A percentile compares a stretch with the other conserved stretches of the same genome.
These are phyloP conservation scores for Drosophila sechellia DNA, from an alignment of 1,140 invertebrate genomes.

Conservation along the genomic window DNA sequence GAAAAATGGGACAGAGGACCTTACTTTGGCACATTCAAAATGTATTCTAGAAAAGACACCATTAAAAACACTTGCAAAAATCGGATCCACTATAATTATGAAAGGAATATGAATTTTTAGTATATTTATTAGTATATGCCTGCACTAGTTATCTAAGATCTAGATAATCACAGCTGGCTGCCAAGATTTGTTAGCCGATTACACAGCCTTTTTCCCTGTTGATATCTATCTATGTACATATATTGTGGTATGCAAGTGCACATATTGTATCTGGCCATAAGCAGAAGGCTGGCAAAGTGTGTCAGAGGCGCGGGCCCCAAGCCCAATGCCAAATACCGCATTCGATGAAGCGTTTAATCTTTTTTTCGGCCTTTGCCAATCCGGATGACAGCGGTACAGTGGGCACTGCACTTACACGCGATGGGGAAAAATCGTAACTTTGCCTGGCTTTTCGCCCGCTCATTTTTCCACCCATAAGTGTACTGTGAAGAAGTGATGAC, in stretches of 20 bases:
- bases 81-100: too few relatives aligned
- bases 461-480: conserved; percentile 1
- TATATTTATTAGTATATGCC: too few relatives aligned
- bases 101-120: too few relatives aligned
- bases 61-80: too few relatives aligned
- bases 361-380: conserved; percentile 34
- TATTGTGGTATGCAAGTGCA: conserved; percentile 7
- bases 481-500: conserved; percentile 6
- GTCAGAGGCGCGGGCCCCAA: conserved; percentile 51
- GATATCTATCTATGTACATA: conserved; percentile 12
- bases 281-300: conserved; percentile 49
- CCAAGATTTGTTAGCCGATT: neutral
- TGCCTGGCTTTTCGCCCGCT: conserved; percentile 7
- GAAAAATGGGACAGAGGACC: neutral
- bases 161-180: conserved; percentile 3
- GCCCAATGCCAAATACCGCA: conserved; percentile 70
- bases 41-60: neutral
- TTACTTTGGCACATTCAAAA: neutral
- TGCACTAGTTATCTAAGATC: neutral
- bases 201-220: conserved; percentile 4
- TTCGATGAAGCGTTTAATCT: conserved; percentile 46
- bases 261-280: conserved; percentile 43
- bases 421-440: conserved; percentile 9
- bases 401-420: conserved; percentile 5
- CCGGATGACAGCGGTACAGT: conserved; percentile 29